phyloP scores from a whole-genome alignment of 2,888 invertebrate species.

The Caenorhabditis sp. region DNA sequence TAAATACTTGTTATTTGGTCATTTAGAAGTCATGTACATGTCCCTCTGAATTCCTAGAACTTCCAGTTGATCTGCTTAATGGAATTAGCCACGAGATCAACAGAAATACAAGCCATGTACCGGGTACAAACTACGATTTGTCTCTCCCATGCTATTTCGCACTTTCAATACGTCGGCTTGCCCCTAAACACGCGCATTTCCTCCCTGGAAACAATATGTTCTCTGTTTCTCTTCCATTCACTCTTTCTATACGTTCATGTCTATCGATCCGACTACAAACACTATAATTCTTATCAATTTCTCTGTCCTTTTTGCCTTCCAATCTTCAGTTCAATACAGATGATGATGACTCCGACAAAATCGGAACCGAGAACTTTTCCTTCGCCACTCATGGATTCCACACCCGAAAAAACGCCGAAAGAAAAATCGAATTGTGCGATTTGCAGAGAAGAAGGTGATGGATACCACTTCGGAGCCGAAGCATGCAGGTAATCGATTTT shows the following conservation, averaged over 20 bases:
- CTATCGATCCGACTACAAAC: conserved; percentile 19
- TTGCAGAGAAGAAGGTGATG: conserved; percentile 54
- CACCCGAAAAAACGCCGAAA: neutral
- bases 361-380: conserved; percentile 18
- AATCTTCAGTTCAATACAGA: conserved; percentile 26
- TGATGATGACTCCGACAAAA: conserved; percentile 29
- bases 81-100: neutral
- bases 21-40: too few relatives aligned
- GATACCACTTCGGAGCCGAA: conserved; percentile 62
- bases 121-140: conserved; percentile 41
- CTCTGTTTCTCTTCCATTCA: conserved; percentile 4
- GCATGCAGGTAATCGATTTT: conserved; percentile 48
- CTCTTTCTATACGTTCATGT: neutral
- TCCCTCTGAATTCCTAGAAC: too few relatives aligned
- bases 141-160: conserved; percentile 19
- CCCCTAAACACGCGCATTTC: neutral
- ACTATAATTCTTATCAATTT: conserved; percentile 39
- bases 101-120: neutral
- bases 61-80: too few relatives aligned
- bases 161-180: conserved; percentile 21
- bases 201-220: conserved; percentile 19
- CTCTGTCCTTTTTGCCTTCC: conserved; percentile 12
- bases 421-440: conserved; percentile 41
- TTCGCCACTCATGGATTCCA: conserved; percentile 6
- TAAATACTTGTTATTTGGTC: neutral